Evolutionary conservation across 37 sponge, comb jelly and placozoan genomes (phyloP).

Genomic region (Crambe crambe): DNA sequence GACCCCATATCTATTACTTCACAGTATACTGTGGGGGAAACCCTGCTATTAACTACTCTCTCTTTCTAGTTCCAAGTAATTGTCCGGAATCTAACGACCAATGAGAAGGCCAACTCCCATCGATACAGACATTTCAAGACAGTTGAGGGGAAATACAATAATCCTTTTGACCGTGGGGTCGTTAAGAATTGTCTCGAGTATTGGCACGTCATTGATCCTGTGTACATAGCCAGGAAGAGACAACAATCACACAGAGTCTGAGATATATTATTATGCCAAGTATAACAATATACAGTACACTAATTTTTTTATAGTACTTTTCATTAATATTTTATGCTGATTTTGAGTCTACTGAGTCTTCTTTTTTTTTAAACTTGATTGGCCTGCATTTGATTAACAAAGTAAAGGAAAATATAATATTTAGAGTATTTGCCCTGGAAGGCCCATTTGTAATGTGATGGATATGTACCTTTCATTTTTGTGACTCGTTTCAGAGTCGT

Average conservation of each 20-base stretch:
- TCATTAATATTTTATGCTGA: too few relatives aligned
- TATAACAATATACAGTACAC: too few relatives aligned
- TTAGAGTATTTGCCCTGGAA: too few relatives aligned
- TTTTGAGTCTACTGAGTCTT: too few relatives aligned
- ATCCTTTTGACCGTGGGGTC: constrained; percentile 84
- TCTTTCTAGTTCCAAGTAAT: constrained; percentile 27
- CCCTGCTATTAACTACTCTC: not conserved
- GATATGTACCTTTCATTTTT: too few relatives aligned
- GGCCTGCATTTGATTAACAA: too few relatives aligned
- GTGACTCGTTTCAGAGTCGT: too few relatives aligned
- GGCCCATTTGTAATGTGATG: too few relatives aligned
- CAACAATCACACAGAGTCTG: constrained; percentile 1
- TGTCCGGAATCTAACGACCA: constrained; percentile 72
- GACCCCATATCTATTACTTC: not conserved
- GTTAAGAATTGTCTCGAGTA: constrained; percentile 73
- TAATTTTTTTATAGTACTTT: too few relatives aligned
- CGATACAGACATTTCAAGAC: constrained; percentile 79
- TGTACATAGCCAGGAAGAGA: not conserved
- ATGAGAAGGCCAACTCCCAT: constrained; percentile 68
- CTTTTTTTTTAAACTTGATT: too few relatives aligned
- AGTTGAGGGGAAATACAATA: constrained; percentile 58
- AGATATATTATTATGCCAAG: too few relatives aligned
- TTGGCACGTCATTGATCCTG: constrained; percentile 49
- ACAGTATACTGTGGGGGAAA: not conserved
- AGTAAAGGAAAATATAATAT: too few relatives aligned